These are phyloP conservation scores for Drosophila persimilis DNA, from an alignment of 1,140 invertebrate genomes.

Conservation along the genomic window DNA sequence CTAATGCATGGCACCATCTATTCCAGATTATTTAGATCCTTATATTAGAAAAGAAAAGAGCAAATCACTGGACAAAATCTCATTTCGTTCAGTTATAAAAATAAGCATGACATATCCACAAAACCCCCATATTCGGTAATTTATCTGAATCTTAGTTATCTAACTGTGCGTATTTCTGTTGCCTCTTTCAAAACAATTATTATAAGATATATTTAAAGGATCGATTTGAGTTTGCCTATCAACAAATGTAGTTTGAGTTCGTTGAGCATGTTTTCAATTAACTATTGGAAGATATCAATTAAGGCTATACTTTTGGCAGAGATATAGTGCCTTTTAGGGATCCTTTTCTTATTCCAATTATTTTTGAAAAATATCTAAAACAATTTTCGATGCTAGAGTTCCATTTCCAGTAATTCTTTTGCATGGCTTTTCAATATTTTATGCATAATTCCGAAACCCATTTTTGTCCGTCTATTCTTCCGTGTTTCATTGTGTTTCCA, in stretches of 20 bases:
- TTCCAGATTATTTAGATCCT: slow-evolving; percentile 88
- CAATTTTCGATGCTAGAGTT: too few relatives aligned
- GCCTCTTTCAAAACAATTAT: slow-evolving; percentile 21
- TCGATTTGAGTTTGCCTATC: slow-evolving; percentile 2
- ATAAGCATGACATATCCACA: slow-evolving; percentile 88
- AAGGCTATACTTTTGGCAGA: too few relatives aligned
- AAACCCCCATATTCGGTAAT: slow-evolving; percentile 88
- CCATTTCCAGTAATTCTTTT: too few relatives aligned
- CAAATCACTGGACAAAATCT: slow-evolving; percentile 85
- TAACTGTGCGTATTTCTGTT: slow-evolving; percentile 36
- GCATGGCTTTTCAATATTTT: background rate
- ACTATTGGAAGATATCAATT: too few relatives aligned
- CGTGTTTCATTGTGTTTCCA: slow-evolving; percentile 62
- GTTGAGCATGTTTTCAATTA: slow-evolving; percentile 4
- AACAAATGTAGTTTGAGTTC: background rate
- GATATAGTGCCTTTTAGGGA: too few relatives aligned
- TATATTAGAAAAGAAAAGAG: slow-evolving; percentile 85
- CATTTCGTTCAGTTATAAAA: slow-evolving; percentile 89
- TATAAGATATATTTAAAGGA: slow-evolving; percentile 7
- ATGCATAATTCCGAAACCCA: background rate
- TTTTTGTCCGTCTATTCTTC: background rate
- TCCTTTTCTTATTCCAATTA: background rate
- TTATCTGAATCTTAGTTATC: slow-evolving; percentile 56
- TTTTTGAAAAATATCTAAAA: slow-evolving; percentile 4
- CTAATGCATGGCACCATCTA: slow-evolving; percentile 78